phyloP scores from a whole-genome alignment of 1,140 invertebrate genomes.

The Calephelis nemesis region DNA sequence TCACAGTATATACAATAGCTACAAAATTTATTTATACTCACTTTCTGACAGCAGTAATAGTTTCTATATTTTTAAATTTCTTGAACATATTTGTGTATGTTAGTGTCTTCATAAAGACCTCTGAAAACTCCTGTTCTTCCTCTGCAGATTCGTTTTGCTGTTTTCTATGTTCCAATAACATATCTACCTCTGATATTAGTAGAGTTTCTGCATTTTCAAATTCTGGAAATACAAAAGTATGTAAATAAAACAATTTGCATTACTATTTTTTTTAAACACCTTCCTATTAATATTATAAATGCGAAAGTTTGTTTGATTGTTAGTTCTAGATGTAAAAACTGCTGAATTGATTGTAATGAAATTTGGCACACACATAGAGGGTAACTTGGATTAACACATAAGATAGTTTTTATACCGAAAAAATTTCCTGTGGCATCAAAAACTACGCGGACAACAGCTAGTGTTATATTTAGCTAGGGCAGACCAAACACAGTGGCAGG shows the following conservation, averaged over 20 bases:
- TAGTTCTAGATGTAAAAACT: too few species aligned
- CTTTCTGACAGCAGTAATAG: constrained; percentile 96
- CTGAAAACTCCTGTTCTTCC: constrained; percentile 98
- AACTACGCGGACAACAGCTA: too few species aligned
- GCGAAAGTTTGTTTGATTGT: too few species aligned
- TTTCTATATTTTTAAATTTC: constrained; percentile 99
- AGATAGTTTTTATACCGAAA: too few species aligned
- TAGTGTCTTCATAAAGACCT: constrained; percentile 98
- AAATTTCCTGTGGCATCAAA: too few species aligned
- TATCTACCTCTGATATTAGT: constrained; percentile 98
- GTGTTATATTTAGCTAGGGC: too few species aligned
- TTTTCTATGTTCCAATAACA: constrained; percentile 98
- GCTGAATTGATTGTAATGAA: too few species aligned
- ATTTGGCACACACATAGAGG: too few species aligned
- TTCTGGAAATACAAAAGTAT: constrained; percentile 83
- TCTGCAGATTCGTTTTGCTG: constrained; percentile 98
- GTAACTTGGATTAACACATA: too few species aligned
- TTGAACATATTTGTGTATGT: constrained; percentile 97
- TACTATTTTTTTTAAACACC: background rate
- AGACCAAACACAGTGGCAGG: too few species aligned
- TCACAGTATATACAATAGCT: too few species aligned
- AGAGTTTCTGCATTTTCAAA: constrained; percentile 99
- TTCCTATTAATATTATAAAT: too few species aligned
- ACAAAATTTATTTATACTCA: constrained; percentile 61
- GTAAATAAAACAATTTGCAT: background rate